phyloP scores from a whole-genome alignment of 2,888 invertebrate species.

The Clistopyga incitator region DNA sequence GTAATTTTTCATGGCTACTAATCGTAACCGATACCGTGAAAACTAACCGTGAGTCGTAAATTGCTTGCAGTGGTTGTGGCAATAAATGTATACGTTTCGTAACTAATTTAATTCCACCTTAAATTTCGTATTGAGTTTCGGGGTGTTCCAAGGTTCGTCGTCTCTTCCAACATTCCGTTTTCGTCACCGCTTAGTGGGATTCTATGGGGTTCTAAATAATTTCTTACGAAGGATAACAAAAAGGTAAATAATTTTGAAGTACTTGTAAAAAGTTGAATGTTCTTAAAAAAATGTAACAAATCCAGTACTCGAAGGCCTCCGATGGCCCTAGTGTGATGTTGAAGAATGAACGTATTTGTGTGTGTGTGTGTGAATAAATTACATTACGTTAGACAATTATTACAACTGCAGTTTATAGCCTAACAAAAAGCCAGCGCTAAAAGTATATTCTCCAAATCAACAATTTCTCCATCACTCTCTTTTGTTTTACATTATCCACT shows the following conservation, averaged over 20 bases:
- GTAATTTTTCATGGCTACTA: too few species aligned
- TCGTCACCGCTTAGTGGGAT: neutral
- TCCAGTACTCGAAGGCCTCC: neutral
- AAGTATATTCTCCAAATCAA: neutral
- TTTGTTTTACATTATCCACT: neutral
- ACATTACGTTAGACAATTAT: neutral
- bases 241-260: constrained; percentile 23
- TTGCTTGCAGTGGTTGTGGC: too few species aligned
- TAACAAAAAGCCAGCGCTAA: neutral
- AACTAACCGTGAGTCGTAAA: too few species aligned
- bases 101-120: neutral
- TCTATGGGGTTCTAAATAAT: neutral
- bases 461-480: neutral
- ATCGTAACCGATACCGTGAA: too few species aligned
- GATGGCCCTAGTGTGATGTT: neutral
- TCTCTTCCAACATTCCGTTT: constrained; percentile 6
- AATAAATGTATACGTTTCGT: too few species aligned
- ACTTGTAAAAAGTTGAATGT: constrained; percentile 1
- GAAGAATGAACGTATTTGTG: neutral
- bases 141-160: neutral
- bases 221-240: neutral
- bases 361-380: neutral
- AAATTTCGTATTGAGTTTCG: neutral
- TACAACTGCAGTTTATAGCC: neutral
- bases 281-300: neutral